These are phyloP conservation scores for Hesperophylax magnus DNA, from an alignment of 1,140 invertebrate genomes.

Conservation along the genomic window DNA sequence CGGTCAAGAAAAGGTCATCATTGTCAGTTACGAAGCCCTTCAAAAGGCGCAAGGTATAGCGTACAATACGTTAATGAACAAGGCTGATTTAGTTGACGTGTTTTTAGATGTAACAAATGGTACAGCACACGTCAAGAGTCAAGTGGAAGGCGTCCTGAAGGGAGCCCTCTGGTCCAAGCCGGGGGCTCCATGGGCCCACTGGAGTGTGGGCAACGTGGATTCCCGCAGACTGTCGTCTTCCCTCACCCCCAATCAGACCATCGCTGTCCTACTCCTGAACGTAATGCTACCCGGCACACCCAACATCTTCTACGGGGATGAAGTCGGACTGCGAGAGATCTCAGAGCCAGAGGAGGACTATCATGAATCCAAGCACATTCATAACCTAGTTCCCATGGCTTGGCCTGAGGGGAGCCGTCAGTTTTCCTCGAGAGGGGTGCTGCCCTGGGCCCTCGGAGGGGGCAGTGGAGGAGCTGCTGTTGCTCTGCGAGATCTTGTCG, in stretches of 20 bases:
- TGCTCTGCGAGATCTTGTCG: slow-evolving; percentile 71
- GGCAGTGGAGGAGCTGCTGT: slow-evolving; percentile 61
- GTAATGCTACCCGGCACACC: slow-evolving; percentile 85
- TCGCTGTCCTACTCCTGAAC: slow-evolving; percentile 77
- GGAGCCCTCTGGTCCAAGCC: slow-evolving; percentile 74
- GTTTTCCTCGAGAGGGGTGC: slow-evolving; percentile 67
- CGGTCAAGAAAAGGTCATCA: slow-evolving; percentile 75
- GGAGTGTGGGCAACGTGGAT: slow-evolving; percentile 78
- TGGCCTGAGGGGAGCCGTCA: slow-evolving; percentile 66
- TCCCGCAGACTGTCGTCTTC: slow-evolving; percentile 73
- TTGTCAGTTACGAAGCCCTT: slow-evolving; percentile 76
- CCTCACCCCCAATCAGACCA: slow-evolving; percentile 72
- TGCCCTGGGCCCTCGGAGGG: slow-evolving; percentile 74
- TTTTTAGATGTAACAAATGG: slow-evolving; percentile 74
- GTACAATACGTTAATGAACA: slow-evolving; percentile 71
- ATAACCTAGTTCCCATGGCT: slow-evolving; percentile 78
- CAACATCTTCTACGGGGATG: slow-evolving; percentile 87
- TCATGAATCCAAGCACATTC: slow-evolving; percentile 74
- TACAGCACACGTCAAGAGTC: slow-evolving; percentile 70
- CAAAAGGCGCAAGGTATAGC: slow-evolving; percentile 63
- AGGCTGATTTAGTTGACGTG: slow-evolving; percentile 81
- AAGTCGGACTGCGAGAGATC: slow-evolving; percentile 74
- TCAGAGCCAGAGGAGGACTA: slow-evolving; percentile 71
- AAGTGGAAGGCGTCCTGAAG: slow-evolving; percentile 72
- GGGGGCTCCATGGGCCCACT: slow-evolving; percentile 82